Base-by-base conservation (phyloP, 2,888 invertebrate genomes). In the Rhagonycha fulva region DNA sequence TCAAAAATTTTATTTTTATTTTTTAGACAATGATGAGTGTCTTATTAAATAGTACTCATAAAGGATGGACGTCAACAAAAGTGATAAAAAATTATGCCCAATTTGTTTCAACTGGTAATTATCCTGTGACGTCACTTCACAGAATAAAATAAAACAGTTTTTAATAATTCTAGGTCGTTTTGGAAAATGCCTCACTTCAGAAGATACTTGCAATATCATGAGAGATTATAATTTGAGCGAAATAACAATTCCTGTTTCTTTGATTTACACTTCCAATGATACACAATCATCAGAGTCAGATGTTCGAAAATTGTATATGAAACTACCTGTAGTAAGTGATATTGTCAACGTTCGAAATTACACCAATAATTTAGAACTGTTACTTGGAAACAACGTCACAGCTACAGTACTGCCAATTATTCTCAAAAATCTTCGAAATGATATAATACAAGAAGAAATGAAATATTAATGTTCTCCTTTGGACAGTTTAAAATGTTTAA, bases 321-420 rank as follows among this genome's bases (percentile, higher is more conserved):
- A 88, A 82, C 83, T 91, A 0, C 86, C 87, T 1, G 68, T 61
- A n/a, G 67, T 76, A 11, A 28, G 61, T 4, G 47, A 73, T 28
- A 85, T 87, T 11, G 86, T 87, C 0, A 81, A 90, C 1, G 89
- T 89, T 14, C 88, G 88, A 80, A 86, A 88, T 72, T 90, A 90
- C 82, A 91, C 90, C 80, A 92, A 91, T 81, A 92, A 92, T 82
- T 83, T 92, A 67, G 92, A 92, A 82, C 90, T 91, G 80, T 87
- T 92, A 4, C 91, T 90, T 82, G 91, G 89, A 3, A 90, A 88
- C 69, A 89, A 91, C 78, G 83, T 84, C 10, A 1, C 3, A n/a
- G 30, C 30, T 10, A 47, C 14, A 14, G 71, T 74, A 30, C 2
- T 3, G 12, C 23, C 26, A n/a, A n/a, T n/a, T 11, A 9, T 66